Conservation (phyloP, 2,113 vertebrate genomes). For the Corythornis madagascariensis region DNA sequence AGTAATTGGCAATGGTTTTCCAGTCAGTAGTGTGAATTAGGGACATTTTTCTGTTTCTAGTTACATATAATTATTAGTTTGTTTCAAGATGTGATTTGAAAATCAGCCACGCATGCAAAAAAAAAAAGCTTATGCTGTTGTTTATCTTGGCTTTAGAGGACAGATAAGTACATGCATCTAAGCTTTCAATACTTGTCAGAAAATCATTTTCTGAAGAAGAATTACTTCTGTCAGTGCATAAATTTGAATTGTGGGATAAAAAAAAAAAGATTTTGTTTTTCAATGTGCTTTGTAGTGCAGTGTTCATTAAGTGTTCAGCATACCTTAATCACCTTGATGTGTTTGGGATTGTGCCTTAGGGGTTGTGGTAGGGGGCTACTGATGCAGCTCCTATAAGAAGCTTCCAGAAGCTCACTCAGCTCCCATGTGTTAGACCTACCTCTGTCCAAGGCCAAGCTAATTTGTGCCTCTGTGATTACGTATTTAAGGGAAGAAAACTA, state of each 20-base stretch:
- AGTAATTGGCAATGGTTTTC: neutral
- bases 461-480: neutral
- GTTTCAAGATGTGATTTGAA: constrained; percentile 30
- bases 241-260: neutral
- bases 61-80: neutral
- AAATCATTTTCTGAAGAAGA: neutral
- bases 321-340: neutral
- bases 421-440: neutral
- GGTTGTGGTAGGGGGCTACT: neutral
- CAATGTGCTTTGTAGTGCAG: neutral
- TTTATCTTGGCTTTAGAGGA: constrained; percentile 32
- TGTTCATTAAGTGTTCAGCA: neutral
- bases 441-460: neutral
- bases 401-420: neutral
- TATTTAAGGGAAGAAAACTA: neutral
- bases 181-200: constrained; percentile 22
- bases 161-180: neutral
- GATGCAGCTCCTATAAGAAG: neutral
- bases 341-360: neutral
- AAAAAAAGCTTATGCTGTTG: neutral
- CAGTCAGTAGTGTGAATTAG: neutral
- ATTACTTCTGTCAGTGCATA: constrained; percentile 4
- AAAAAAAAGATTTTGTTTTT: neutral
- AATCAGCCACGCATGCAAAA: neutral
- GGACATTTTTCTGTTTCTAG: neutral